Percentiles rank a stretch among this genome's conserved stretches.
Evolutionary conservation across 2,888 invertebrate species (phyloP).

Genomic region (Euzetes globulus): DNA sequence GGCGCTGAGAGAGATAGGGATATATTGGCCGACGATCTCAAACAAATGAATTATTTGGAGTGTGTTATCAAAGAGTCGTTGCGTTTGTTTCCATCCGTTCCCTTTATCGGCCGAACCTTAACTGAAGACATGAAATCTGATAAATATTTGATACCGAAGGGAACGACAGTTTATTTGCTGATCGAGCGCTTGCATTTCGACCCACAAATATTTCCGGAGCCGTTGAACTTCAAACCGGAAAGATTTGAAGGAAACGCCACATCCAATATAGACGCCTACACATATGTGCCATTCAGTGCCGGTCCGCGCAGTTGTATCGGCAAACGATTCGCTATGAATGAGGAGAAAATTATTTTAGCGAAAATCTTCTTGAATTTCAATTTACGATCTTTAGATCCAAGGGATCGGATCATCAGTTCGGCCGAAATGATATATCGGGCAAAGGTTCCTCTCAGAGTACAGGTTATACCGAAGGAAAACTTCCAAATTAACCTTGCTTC

Average conservation of each 20-base stretch:
- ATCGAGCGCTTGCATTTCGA: not conserved
- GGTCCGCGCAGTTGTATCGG: conserved; percentile 11
- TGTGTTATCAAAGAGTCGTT: conserved; percentile 48
- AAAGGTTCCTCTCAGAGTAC: not conserved
- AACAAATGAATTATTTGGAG: conserved; percentile 48
- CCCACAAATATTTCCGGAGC: not conserved
- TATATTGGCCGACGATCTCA: conserved; percentile 42
- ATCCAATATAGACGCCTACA: not conserved
- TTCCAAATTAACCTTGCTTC: not conserved
- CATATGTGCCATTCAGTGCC: not conserved
- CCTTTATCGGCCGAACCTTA: conserved; percentile 45
- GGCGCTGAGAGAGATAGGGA: not conserved
- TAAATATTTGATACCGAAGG: not conserved
- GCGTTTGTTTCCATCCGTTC: conserved; percentile 47
- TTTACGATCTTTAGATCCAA: not conserved
- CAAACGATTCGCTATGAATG: not conserved
- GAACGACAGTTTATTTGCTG: not conserved
- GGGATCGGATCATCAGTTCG: not conserved
- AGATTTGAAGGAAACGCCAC: not conserved
- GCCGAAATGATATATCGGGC: conserved; percentile 7
- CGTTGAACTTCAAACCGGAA: not conserved
- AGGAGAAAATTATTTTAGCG: not conserved
- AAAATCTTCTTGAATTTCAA: not conserved
- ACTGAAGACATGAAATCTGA: not conserved
- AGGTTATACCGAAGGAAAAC: not conserved